A percentile compares a stretch with the other conserved stretches of the same genome.
These are phyloP conservation scores for Catalaphyllia jardinei DNA, from an alignment of 64 coral and sea anemone species.

Conservation along the genomic window DNA sequence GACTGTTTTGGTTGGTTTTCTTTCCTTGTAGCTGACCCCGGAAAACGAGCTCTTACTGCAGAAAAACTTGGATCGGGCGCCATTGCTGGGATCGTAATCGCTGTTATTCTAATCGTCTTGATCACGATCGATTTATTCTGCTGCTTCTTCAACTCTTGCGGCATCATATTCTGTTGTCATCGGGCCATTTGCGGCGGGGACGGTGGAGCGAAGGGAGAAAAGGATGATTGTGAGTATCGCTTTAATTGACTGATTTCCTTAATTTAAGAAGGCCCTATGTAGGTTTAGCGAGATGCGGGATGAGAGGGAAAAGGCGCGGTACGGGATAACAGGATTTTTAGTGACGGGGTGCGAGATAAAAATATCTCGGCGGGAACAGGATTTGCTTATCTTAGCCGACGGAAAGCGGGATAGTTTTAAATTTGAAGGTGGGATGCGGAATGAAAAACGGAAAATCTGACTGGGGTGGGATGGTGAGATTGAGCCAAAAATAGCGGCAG, in stretches of 20 bases:
- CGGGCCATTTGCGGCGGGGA: constrained; percentile 25
- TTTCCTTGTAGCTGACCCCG: background rate
- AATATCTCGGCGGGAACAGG: too few species aligned
- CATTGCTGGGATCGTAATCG: constrained; percentile 80
- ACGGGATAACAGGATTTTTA: too few species aligned
- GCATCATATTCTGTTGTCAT: constrained; percentile 64
- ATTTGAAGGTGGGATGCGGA: too few species aligned
- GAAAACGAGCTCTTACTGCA: background rate
- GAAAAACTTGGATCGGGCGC: background rate
- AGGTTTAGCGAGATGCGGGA: too few species aligned
- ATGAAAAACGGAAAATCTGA: too few species aligned
- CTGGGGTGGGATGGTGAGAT: background rate
- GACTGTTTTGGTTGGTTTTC: background rate
- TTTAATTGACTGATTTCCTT: too few species aligned
- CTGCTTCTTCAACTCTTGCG: constrained; percentile 86
- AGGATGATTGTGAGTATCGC: constrained; percentile 23
- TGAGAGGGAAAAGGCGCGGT: too few species aligned
- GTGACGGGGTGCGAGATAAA: too few species aligned
- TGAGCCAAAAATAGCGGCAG: background rate
- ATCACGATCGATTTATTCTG: constrained; percentile 86
- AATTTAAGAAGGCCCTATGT: too few species aligned
- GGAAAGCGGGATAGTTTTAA: too few species aligned
- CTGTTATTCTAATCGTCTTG: constrained; percentile 69
- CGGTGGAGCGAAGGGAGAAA: background rate
- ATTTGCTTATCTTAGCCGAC: too few species aligned